Evolutionary conservation across 2,113 vertebrate genomes (phyloP).

Genomic region (Coryphaenoides rupestris): DNA sequence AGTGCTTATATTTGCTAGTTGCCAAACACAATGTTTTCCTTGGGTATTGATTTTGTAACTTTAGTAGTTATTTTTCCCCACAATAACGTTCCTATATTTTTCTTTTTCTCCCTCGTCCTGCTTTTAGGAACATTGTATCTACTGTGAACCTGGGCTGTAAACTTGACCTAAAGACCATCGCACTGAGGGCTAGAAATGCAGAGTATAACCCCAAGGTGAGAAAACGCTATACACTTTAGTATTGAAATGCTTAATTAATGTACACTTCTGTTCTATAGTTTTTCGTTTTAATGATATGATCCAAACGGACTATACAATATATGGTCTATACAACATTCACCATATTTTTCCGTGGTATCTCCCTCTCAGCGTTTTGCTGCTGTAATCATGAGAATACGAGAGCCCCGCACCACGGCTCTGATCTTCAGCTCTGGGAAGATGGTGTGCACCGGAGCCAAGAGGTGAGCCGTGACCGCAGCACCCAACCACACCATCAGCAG

Average conservation of each 20-base stretch:
- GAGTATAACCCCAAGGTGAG: conserved; percentile 99
- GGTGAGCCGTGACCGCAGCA: conserved; percentile 59
- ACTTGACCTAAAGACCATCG: conserved; percentile 97
- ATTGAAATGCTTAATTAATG: background rate
- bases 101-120: background rate
- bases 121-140: conserved; percentile 92
- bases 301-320: too few species aligned
- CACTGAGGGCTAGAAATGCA: conserved; percentile 96
- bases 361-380: conserved; percentile 93
- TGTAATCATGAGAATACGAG: conserved; percentile 99
- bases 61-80: background rate
- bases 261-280: too few species aligned
- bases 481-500: too few species aligned
- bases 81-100: conserved; percentile 2
- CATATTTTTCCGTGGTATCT: background rate
- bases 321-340: background rate
- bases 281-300: too few species aligned
- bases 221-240: background rate
- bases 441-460: conserved; percentile 99
- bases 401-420: conserved; percentile 94
- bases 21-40: too few species aligned
- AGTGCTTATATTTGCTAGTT: too few species aligned
- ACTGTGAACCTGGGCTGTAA: conserved; percentile 98
- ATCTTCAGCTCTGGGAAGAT: conserved; percentile 99
- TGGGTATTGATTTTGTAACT: too few species aligned